Percentiles rank a stretch among this genome's conserved stretches.
These are phyloP conservation scores for Himalopsyche japonica DNA, from an alignment of 2,888 invertebrate species.

Conservation along the genomic window DNA sequence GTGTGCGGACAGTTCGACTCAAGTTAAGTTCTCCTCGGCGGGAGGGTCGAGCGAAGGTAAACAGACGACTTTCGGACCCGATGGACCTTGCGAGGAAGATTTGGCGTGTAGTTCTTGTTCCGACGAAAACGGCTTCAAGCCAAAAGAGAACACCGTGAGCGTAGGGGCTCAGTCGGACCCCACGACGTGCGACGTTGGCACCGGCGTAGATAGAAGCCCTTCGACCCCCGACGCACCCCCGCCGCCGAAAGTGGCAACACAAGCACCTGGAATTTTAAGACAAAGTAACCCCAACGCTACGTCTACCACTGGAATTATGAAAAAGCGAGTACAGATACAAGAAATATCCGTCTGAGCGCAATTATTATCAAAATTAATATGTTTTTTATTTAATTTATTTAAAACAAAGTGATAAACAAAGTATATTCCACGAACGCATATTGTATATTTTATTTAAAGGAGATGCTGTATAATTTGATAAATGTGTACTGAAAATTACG, in stretches of 20 bases:
- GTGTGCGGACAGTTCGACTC: conserved; percentile 58
- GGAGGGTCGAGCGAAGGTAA: conserved; percentile 32
- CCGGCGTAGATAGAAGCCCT: conserved; percentile 46
- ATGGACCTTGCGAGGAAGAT: conserved; percentile 43
- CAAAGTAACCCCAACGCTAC: conserved; percentile 51
- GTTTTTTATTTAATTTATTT: conserved; percentile 3
- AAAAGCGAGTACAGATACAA: conserved; percentile 90
- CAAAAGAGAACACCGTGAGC: conserved; percentile 51
- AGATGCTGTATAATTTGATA: conserved; percentile 12
- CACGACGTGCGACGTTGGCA: conserved; percentile 57
- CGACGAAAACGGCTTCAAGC: conserved; percentile 54
- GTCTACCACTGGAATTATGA: conserved; percentile 76
- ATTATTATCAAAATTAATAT: background rate
- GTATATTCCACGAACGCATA: background rate
- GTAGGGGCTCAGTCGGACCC: conserved; percentile 51
- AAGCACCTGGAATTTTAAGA: conserved; percentile 65
- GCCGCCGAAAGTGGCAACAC: conserved; percentile 59
- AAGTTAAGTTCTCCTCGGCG: conserved; percentile 56
- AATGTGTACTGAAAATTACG: conserved; percentile 5
- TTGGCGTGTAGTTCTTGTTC: conserved; percentile 46
- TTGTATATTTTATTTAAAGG: background rate
- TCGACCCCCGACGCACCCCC: conserved; percentile 66
- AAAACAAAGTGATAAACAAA: conserved; percentile 2
- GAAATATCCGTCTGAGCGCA: conserved; percentile 83
- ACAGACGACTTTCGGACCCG: conserved; percentile 39